Evolutionary conservation across 2,113 vertebrate species (phyloP), one percentile per base, ranked within the genome.

Genomic region (Oreochromis spilurus): DNA sequence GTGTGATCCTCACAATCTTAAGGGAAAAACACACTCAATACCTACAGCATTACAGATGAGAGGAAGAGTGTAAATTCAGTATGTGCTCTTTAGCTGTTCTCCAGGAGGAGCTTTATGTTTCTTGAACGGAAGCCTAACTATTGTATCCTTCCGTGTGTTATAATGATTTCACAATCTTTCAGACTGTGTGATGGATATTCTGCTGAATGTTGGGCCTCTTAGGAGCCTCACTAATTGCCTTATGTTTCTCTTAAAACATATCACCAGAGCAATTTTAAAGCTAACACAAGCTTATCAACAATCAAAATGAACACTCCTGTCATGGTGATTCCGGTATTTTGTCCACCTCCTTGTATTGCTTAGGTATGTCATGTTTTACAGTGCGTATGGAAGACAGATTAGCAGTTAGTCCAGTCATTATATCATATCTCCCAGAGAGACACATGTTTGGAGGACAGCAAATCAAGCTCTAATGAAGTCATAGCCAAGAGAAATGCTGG

Each of bases 381-480:
- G 67, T 84, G 60, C 83, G 19, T 65, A 80, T 79, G 79, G 86
- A 92, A 93, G 92, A 94, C 84, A 43, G 84, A 93, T 93, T 90
- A 89, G 57, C 81, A 81, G 87, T 80, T 81, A 82, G 82, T 85
- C 80, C 54, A 81, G 57, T 17, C 72, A 78, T 89, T 88, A 90
- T 92, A 94, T 95, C 88, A 92, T 82, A 91, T 93, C 94, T 94
- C 91, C 90, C 89, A 81, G 70, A 84, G 93, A 94, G 90, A 90
- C 84, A 82, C 82, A 19, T 92, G 92, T 94, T 94, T 95, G 95
- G 72, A 82, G 92, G 92, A 93, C 83, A 93, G 79, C 85, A 91
- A 93, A 85, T 90, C 54, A 55, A 89, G 87, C 93, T 72, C 62
- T 90, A 90, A 92, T 95, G 94, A 95, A 90, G 95, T 96, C 95